A percentile compares a stretch with the other conserved stretches of the same genome.
Evolutionary conservation across 2,888 invertebrate genomes (phyloP).

Genomic region (Muscina levida): DNA sequence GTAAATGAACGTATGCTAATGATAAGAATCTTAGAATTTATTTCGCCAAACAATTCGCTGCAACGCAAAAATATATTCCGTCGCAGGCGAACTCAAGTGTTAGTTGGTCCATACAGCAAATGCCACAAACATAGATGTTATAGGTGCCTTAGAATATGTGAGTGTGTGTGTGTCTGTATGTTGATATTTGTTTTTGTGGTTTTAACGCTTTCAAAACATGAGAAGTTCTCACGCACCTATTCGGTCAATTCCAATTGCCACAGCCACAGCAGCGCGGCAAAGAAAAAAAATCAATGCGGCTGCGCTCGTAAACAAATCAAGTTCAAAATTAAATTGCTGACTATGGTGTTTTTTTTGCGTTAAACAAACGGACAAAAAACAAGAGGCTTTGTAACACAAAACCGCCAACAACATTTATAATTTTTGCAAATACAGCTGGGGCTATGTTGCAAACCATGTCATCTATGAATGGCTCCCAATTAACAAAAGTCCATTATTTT

Average conservation of each 20-base stretch:
- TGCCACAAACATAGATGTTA: constrained; percentile 18
- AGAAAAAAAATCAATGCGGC: constrained; percentile 45
- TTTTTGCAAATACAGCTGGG: constrained; percentile 36
- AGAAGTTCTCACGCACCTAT: constrained; percentile 74
- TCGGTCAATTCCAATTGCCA: constrained; percentile 7
- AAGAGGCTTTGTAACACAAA: constrained; percentile 72
- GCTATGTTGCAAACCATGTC: constrained; percentile 48
- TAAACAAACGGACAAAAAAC: constrained; percentile 22
- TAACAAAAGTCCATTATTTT: constrained; percentile 25
- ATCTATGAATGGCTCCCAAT: constrained; percentile 39
- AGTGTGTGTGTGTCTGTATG: background rate
- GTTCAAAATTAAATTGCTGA: constrained; percentile 72
- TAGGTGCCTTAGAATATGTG: background rate
- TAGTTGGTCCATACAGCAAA: constrained; percentile 46
- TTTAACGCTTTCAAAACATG: constrained; percentile 45
- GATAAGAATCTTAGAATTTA: constrained; percentile 71
- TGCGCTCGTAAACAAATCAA: constrained; percentile 72
- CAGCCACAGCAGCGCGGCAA: background rate
- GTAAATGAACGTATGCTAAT: constrained; percentile 67
- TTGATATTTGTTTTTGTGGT: background rate
- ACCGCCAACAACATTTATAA: constrained; percentile 70
- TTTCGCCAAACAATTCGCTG: constrained; percentile 69
- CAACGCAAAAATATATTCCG: constrained; percentile 40
- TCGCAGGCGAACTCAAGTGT: constrained; percentile 32
- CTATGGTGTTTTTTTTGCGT: constrained; percentile 59